A percentile compares a stretch with the other conserved stretches of the same genome.
Conservation (phyloP, 2,113 vertebrate species). For the Catharus fuscescens region DNA sequence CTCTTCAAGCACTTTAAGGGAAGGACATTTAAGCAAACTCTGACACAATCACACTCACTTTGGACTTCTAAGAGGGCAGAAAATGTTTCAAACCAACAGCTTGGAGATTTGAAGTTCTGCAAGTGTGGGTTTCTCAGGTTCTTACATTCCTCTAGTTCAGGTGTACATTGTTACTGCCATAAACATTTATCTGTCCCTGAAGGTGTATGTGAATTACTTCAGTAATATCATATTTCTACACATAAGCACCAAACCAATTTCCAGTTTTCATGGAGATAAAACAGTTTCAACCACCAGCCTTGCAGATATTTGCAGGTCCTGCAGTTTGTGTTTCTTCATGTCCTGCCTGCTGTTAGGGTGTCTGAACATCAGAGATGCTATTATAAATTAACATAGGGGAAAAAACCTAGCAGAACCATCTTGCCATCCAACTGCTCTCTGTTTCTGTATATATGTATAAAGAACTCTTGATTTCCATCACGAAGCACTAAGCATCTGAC, state of each 20-base stretch:
- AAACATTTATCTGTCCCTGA: not conserved
- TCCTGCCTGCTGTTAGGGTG: not conserved
- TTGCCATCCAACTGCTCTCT: not conserved
- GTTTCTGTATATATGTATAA: not conserved
- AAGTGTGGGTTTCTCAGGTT: fast-evolving
- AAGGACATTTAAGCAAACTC: not conserved
- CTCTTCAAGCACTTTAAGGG: not conserved
- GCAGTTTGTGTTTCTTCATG: not conserved
- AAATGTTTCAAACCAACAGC: not conserved
- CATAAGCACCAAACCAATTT: not conserved
- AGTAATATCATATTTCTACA: not conserved
- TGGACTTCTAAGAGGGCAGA: not conserved
- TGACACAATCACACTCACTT: not conserved
- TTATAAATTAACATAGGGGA: not conserved
- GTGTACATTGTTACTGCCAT: not conserved
- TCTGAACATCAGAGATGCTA: not conserved
- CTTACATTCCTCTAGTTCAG: not conserved
- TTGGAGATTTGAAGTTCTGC: not conserved
- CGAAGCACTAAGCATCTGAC: not conserved
- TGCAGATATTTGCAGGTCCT: not conserved
- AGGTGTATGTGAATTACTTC: not conserved
- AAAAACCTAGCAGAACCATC: not conserved
- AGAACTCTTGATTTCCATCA: not conserved
- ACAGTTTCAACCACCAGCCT: not conserved
- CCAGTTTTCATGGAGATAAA: not conserved